Conservation (phyloP, 2,797 vertebrate species). For the Poeciliopsis paucimaculata region DNA sequence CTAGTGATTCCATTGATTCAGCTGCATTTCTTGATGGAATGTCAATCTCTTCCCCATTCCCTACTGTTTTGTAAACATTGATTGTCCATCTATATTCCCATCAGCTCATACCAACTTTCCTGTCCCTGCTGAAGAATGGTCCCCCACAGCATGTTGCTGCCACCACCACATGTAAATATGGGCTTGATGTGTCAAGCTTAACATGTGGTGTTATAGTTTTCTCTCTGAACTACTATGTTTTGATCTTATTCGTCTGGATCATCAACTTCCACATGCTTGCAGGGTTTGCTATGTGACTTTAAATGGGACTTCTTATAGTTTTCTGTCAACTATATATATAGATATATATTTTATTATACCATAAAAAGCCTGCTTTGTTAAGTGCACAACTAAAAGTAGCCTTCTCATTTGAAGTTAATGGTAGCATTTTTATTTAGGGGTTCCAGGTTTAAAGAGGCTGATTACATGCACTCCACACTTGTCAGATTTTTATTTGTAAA, state of each 20-base stretch:
- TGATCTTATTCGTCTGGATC: not conserved
- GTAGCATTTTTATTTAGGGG: not conserved
- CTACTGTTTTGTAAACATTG: not conserved
- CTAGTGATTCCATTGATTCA: too few relatives aligned
- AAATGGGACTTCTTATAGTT: not conserved
- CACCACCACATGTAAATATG: not conserved
- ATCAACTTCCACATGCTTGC: not conserved
- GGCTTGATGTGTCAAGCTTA: not conserved
- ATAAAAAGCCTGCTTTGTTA: not conserved
- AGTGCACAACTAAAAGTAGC: not conserved
- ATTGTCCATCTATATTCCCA: not conserved
- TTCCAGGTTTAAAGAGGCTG: not conserved
- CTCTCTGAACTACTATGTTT: not conserved
- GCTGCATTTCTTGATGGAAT: not conserved
- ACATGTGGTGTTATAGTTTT: not conserved
- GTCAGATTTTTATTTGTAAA: not conserved
- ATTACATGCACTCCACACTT: not conserved
- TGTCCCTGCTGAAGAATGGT: not conserved
- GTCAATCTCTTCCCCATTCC: not conserved
- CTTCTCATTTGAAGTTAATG: not conserved
- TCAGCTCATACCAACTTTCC: not conserved
- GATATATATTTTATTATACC: not conserved
- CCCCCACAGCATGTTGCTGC: not conserved
- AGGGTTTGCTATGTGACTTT: not conserved
- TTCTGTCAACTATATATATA: not conserved